phyloP scores from a whole-genome alignment of 2,797 vertebrate species.

The Mormyrus hasselquistii region DNA sequence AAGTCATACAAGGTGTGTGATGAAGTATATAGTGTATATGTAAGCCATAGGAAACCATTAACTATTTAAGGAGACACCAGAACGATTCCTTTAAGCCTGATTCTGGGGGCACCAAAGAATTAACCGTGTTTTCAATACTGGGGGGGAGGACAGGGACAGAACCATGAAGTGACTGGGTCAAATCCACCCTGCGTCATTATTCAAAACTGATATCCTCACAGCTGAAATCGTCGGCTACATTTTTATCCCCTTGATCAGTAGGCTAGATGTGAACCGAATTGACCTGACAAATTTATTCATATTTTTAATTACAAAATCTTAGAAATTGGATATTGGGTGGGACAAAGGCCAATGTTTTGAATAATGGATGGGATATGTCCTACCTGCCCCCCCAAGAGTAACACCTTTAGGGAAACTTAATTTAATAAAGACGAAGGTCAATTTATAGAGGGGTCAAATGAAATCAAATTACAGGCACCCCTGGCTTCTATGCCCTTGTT shows the following conservation, averaged over 20 bases:
- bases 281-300: background rate
- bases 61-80: background rate
- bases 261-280: background rate
- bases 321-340: background rate
- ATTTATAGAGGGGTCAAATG: background rate
- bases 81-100: background rate
- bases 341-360: background rate
- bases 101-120: background rate
- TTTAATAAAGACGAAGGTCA: background rate
- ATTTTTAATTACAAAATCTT: background rate
- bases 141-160: background rate
- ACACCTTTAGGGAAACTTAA: background rate
- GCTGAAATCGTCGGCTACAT: background rate
- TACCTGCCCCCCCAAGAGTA: background rate
- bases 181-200: background rate
- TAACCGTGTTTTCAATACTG: background rate
- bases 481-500: background rate
- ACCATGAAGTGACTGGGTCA: background rate
- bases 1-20: background rate
- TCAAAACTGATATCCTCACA: background rate
- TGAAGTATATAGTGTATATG: background rate
- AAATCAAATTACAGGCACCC: background rate
- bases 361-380: background rate
- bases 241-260: background rate
- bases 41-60: background rate